Evolutionary conservation across 2,888 invertebrate species (phyloP), one percentile per base, ranked within the genome.

Genomic region (Icerya purchasi): DNA sequence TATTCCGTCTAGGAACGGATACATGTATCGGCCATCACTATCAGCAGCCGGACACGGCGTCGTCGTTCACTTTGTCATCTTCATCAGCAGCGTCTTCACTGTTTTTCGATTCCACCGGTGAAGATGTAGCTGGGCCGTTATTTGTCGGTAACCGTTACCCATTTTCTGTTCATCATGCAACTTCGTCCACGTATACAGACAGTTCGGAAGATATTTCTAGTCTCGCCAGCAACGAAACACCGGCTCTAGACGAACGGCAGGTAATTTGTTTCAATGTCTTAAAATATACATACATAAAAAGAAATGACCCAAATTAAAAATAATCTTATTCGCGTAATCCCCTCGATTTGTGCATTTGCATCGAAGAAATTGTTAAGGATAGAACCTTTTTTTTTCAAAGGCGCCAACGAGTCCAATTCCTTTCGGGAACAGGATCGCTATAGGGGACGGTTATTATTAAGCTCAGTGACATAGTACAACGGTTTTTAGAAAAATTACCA

Each of bases 181-280:
- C 86, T 50, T 83, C 84, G 59, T 86, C 86, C 65, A 85, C 86
- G 60, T 88, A 86, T 74, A 88, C 88, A 1, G 88, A 88, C 71
- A 86, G 86, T 68, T 86, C 84, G 53, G 88, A 88, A 70, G 88
- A 88, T 71, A 82, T 86, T 57, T 86, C 86, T 50, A 86, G 85
- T 68, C 75, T 87, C 59, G 82, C 83, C 0, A 85, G 85, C 61
- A 84, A 84, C 1, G 86, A 86, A 70, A 78, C 79, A 18, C 71
- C 83, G 67, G 78, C 78, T 68, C 36, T 36, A 36, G 84, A 83
- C 68, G 83, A 83, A 49, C 77, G 60, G 22, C 62, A 59, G 53
- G 62, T 62, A 53, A 22, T 18, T n/a, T n/a, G n/a, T n/a, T n/a
- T n/a, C n/a, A n/a, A n/a, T n/a, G n/a, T n/a, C n/a, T n/a, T n/a